phyloP scores from a whole-genome alignment of 2,113 vertebrate species.

The Odobenus rosmarus region DNA sequence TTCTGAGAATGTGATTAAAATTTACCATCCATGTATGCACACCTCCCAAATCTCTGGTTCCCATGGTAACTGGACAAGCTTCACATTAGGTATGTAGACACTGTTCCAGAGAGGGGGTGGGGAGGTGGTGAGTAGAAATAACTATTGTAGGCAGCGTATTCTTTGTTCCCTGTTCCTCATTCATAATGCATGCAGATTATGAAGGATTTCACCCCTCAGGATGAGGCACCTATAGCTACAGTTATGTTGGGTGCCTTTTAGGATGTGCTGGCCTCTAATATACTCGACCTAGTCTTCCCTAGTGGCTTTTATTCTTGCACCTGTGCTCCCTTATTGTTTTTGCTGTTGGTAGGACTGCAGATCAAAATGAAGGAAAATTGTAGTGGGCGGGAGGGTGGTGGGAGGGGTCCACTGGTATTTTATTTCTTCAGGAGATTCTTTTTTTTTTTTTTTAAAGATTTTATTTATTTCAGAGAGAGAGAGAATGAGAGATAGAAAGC shows the following conservation, averaged over 20 bases:
- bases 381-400: no score
- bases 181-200: background rate
- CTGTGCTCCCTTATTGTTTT: background rate
- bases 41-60: slow-evolving; percentile 24
- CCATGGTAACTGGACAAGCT: slow-evolving; percentile 46
- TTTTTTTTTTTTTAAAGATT: no score
- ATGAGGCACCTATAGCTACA: background rate
- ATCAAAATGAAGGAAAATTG: background rate
- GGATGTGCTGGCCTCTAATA: background rate
- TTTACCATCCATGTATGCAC: background rate
- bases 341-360: background rate
- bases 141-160: background rate
- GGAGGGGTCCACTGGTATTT: background rate
- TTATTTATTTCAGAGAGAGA: no score
- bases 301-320: background rate
- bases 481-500: no score
- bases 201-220: background rate
- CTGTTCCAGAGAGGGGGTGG: background rate
- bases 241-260: background rate
- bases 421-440: background rate
- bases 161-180: background rate
- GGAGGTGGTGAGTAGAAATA: background rate
- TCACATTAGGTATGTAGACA: background rate
- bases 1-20: slow-evolving; percentile 53
- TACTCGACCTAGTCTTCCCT: background rate